These are phyloP conservation scores for Trigoniulus corallinus DNA, from an alignment of 1,140 invertebrate species.

Conservation along the genomic window DNA sequence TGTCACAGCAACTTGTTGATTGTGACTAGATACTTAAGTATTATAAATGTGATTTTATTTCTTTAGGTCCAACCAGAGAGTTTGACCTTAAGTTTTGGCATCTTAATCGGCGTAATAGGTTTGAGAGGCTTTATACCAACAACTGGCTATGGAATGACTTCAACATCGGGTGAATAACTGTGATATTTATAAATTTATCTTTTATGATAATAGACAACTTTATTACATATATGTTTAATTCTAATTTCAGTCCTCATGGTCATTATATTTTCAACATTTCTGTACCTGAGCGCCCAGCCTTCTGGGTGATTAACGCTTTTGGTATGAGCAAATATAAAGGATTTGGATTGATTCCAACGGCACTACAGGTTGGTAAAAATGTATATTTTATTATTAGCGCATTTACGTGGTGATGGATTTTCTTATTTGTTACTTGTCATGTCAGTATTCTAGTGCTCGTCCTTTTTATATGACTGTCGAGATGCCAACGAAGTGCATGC, in stretches of 20 bases:
- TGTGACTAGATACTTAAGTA: neutral
- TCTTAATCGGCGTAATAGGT: slow-evolving; percentile 65
- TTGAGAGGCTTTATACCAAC: slow-evolving; percentile 78
- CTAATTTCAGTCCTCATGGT: slow-evolving; percentile 47
- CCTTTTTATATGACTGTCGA: slow-evolving; percentile 93
- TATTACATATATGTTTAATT: slow-evolving; percentile 4
- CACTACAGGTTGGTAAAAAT: slow-evolving; percentile 43
- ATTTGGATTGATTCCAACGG: slow-evolving; percentile 63
- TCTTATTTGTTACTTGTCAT: slow-evolving; percentile 11
- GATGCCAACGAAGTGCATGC: slow-evolving; percentile 60
- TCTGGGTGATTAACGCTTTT: slow-evolving; percentile 86
- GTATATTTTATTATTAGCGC: neutral
- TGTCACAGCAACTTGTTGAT: too few relatives aligned
- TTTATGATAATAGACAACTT: slow-evolving; percentile 2
- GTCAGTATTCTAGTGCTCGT: slow-evolving; percentile 56
- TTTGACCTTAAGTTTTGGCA: slow-evolving; percentile 47
- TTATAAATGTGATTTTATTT: neutral
- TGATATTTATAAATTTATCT: slow-evolving; percentile 26
- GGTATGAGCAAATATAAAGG: slow-evolving; percentile 69
- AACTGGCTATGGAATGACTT: slow-evolving; percentile 88
- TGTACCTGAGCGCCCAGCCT: slow-evolving; percentile 65
- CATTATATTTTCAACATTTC: slow-evolving; percentile 67
- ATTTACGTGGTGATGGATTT: neutral
- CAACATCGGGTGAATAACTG: too few relatives aligned
- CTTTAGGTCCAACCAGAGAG: slow-evolving; percentile 4